Conservation (phyloP, 2,888 invertebrate species). For the Torymus aiolomorphi region DNA sequence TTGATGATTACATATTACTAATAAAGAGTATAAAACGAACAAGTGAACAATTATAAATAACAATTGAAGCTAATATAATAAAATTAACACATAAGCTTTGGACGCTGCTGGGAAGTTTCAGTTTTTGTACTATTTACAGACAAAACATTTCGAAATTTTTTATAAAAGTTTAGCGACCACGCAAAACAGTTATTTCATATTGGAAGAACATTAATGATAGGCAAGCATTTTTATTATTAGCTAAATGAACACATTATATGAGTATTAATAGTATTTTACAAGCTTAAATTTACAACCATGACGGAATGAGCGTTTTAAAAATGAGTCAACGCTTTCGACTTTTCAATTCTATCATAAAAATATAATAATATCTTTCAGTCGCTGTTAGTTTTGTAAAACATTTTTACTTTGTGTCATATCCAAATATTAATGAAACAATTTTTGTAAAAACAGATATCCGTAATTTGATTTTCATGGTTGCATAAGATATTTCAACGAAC, state of each 20-base stretch:
- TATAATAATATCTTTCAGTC: too few species aligned
- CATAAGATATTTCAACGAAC: neutral
- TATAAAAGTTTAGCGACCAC: neutral
- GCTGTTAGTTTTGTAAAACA: too few species aligned
- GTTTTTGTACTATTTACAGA: conserved; percentile 53
- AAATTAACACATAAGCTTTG: conserved; percentile 50
- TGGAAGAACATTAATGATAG: neutral
- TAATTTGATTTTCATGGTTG: too few species aligned
- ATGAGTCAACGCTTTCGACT: neutral
- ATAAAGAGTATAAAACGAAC: conserved; percentile 39
- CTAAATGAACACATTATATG: neutral
- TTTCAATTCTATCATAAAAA: too few species aligned
- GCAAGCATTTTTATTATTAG: neutral
- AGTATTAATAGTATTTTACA: neutral
- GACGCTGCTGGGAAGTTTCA: conserved; percentile 39
- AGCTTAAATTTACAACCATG: neutral
- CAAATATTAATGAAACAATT: too few species aligned
- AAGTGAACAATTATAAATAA: conserved; percentile 9
- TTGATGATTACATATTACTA: conserved; percentile 34
- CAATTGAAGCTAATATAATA: conserved; percentile 24
- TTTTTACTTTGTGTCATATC: too few species aligned
- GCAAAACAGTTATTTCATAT: neutral
- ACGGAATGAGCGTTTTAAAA: neutral
- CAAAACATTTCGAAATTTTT: conserved; percentile 6
- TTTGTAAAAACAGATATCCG: too few species aligned